Evolutionary conservation across 2,888 invertebrate species (phyloP), one percentile per base, ranked within the genome.

Genomic region (Noctua janthe): DNA sequence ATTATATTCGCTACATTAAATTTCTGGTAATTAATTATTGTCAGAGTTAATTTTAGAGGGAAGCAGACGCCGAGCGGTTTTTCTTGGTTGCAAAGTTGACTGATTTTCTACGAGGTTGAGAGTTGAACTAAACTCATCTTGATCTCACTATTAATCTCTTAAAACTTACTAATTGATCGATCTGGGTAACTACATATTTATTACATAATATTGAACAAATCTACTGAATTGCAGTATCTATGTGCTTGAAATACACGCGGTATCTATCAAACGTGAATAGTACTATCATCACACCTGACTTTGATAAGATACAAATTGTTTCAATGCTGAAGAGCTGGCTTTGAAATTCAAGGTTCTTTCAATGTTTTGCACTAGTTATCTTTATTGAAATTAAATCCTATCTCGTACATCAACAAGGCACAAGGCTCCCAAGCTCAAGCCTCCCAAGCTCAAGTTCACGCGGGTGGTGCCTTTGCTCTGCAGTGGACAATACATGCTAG

Each of bases 21-120:
- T 74, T 76, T 67, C 7, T 62, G n/a, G 51, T 75, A 73, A 84
- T 85, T 78, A 75, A 84, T 85, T 78, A 73, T 49, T 47, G 75
- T 74, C 78, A 17, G 29, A 72, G 72, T 29, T 73, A 70, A 85
- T 85, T 47, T 73, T 75, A n/a, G 17, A 15, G 56, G n/a, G 29
- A 64, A 74, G 51, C 43, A 35, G 56, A 39, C n/a, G 59, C 15
- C 51, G 67, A 84, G 80, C 56, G 67, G 67, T 47, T 81, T 69
- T 64, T 74, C 49, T 76, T 80, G n/a, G 35, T 69, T 81, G 35
- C n/a, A 47, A 56, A 56, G 47, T 67, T 43, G 20, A 10, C 3
- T 73, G 8, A 8, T 8, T 29, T 4, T 71, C n/a, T n/a, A 20
- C 1, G n/a, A 1, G 3, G 15, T 15, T 51, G 51, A 39, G 39